These are phyloP conservation scores for Metopolophium dirhodum DNA, from an alignment of 1,140 invertebrate genomes.

Conservation along the genomic window DNA sequence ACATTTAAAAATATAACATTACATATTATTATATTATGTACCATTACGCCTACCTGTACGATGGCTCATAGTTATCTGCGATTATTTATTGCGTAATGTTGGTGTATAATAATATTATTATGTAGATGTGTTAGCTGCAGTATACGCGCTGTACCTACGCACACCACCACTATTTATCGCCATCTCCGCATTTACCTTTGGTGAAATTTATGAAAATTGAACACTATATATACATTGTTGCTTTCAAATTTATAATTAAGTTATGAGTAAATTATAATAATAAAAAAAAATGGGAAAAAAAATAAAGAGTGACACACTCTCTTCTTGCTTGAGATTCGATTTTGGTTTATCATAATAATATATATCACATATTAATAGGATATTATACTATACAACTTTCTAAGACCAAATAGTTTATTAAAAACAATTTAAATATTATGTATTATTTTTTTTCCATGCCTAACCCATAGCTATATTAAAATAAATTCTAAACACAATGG, in stretches of 20 bases:
- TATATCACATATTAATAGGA: neutral
- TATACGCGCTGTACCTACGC: neutral
- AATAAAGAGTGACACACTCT: neutral
- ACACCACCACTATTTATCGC: neutral
- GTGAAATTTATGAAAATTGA: conserved; percentile 19
- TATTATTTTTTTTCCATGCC: neutral
- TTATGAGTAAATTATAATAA: neutral
- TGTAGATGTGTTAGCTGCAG: neutral
- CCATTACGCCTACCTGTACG: neutral
- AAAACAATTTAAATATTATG: neutral
- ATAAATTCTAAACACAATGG: too few species aligned
- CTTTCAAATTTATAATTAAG: neutral
- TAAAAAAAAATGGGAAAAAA: neutral
- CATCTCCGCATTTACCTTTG: neutral
- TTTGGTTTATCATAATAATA: neutral
- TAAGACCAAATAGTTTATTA: neutral
- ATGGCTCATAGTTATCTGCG: neutral
- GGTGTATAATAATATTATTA: neutral
- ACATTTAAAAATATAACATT: too few species aligned
- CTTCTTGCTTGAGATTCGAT: neutral
- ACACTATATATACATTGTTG: neutral
- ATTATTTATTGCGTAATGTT: neutral
- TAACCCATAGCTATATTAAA: neutral
- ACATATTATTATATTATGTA: too few species aligned
- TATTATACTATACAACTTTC: neutral